Conservation (phyloP, 2,113 vertebrate genomes). For the Zootoca vivipara region DNA sequence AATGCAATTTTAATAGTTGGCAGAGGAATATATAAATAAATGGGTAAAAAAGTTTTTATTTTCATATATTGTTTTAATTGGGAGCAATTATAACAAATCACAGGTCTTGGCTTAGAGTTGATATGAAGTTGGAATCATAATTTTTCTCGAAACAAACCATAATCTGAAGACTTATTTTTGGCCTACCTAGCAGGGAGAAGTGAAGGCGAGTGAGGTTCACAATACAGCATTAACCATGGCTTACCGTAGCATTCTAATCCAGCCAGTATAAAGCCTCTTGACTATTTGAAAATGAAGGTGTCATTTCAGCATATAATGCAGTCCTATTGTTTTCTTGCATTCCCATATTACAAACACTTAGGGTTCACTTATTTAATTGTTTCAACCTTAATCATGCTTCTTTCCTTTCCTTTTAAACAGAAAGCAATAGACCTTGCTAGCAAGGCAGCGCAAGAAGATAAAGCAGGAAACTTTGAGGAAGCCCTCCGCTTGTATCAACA, state of each 20-base stretch:
- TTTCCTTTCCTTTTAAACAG: constrained; percentile 71
- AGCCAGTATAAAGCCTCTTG: neutral
- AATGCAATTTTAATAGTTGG: too few relatives aligned
- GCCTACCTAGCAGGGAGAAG: neutral
- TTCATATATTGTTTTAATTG: too few relatives aligned
- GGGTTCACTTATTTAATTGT: neutral
- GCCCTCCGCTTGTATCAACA: constrained; percentile 91
- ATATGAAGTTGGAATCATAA: too few relatives aligned
- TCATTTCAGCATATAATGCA: neutral
- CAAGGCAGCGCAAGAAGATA: constrained; percentile 93
- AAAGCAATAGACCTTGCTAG: constrained; percentile 93
- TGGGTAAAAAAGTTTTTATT: too few relatives aligned
- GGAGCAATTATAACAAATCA: too few relatives aligned
- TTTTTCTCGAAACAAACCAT: too few relatives aligned
- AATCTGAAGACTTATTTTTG: too few relatives aligned
- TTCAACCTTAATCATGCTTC: neutral
- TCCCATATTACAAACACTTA: neutral
- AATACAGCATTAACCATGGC: neutral
- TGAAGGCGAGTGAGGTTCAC: neutral
- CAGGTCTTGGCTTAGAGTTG: too few relatives aligned
- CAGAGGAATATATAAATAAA: too few relatives aligned
- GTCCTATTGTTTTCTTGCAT: neutral
- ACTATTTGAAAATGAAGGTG: neutral
- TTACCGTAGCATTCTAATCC: neutral
- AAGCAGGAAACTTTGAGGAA: constrained; percentile 91